These are phyloP conservation scores for Dolomedes plantarius DNA, from an alignment of 2,888 invertebrate genomes.

Conservation along the genomic window DNA sequence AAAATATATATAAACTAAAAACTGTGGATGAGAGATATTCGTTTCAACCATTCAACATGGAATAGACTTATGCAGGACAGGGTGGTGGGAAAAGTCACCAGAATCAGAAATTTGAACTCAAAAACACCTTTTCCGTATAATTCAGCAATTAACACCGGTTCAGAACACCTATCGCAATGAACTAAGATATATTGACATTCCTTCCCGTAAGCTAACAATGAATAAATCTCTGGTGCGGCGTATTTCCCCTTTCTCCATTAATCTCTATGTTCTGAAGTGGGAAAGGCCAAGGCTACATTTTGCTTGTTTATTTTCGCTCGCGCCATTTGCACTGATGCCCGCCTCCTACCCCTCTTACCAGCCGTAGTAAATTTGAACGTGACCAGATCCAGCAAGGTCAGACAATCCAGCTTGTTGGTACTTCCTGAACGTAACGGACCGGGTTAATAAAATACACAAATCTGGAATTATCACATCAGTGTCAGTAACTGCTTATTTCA, in stretches of 20 bases:
- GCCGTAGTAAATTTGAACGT: conserved; percentile 61
- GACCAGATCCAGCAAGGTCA: conserved; percentile 44
- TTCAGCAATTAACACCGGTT: not conserved
- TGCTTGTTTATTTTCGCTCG: not conserved
- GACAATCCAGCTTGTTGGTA: conserved; percentile 8
- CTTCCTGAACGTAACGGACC: conserved; percentile 55
- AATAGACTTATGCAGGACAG: too few relatives aligned
- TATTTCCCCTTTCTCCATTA: conserved; percentile 49
- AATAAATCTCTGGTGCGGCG: conserved; percentile 26
- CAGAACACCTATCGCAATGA: not conserved
- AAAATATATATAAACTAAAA: too few relatives aligned
- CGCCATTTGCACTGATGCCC: not conserved
- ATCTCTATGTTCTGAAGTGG: conserved; percentile 25
- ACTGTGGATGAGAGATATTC: too few relatives aligned
- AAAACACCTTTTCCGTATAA: too few relatives aligned
- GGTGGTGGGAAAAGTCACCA: too few relatives aligned
- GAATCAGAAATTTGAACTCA: too few relatives aligned
- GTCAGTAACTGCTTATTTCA: too few relatives aligned
- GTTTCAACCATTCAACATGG: too few relatives aligned
- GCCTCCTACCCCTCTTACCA: not conserved
- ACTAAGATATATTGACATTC: not conserved
- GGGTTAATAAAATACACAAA: too few relatives aligned
- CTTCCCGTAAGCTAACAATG: conserved; percentile 16
- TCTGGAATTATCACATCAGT: too few relatives aligned
- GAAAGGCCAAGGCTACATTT: conserved; percentile 60